These are phyloP conservation scores for Lumbricus terrestris DNA, from an alignment of 2,888 invertebrate species.

Conservation along the genomic window DNA sequence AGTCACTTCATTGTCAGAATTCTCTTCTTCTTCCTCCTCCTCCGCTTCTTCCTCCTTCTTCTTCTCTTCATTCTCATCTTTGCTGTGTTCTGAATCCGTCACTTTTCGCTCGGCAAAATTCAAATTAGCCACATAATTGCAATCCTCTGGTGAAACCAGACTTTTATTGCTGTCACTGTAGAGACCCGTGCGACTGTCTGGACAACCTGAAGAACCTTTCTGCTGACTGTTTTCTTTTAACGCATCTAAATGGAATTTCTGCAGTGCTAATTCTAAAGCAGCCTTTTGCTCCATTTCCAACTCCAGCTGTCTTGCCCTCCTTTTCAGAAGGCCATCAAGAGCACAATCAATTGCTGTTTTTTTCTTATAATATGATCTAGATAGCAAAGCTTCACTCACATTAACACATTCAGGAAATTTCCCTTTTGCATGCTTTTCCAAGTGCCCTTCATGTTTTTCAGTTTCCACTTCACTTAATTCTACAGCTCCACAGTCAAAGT, in stretches of 20 bases:
- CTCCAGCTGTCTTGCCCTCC: constrained; percentile 10
- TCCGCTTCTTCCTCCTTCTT: background rate
- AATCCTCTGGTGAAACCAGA: background rate
- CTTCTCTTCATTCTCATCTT: background rate
- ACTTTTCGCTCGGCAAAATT: background rate
- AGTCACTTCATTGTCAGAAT: constrained; percentile 5
- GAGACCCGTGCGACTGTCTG: background rate
- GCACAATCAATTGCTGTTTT: background rate
- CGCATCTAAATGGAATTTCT: background rate
- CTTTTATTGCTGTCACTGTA: background rate
- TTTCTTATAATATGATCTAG: background rate
- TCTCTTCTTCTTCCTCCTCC: background rate
- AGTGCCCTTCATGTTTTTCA: background rate
- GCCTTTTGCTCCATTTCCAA: constrained; percentile 12
- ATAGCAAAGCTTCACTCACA: background rate
- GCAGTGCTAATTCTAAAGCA: background rate
- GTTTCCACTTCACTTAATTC: background rate
- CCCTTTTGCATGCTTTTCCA: background rate
- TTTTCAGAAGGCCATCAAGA: constrained; percentile 19
- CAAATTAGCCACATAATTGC: background rate
- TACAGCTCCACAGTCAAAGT: background rate
- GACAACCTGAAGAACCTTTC: background rate
- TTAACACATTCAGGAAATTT: background rate
- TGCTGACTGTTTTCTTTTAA: background rate
- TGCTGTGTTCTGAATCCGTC: background rate